Base-by-base conservation (phyloP, 2,113 vertebrate species). In the Ornithorhynchus anatinus region DNA sequence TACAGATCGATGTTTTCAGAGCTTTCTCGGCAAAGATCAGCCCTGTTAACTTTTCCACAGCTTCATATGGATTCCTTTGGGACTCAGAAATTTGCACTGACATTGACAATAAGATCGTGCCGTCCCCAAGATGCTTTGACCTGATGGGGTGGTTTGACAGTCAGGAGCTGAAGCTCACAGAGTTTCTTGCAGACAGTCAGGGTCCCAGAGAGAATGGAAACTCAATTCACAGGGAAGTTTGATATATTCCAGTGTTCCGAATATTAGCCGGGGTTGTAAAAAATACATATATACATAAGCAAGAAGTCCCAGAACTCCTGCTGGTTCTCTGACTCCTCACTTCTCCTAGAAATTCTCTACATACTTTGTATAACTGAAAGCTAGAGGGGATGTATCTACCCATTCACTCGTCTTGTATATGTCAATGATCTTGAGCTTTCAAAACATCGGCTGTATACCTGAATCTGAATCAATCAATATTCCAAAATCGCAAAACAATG, bases 401-500 rank as follows among this genome's bases (percentile, higher is more conserved):
- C n/a, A n/a, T n/a, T n/a, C n/a, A n/a, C n/a, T n/a, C n/a, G n/a
- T n/a, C n/a, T n/a, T n/a, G n/a, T n/a, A n/a, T n/a, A n/a, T n/a
- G n/a, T n/a, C n/a, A n/a, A n/a, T n/a, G n/a, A n/a, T n/a, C 38
- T 38, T 72, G 7, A 39, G 4, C 23, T 25, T 6, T 31, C 50
- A 2, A 25, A 29, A 42, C 13, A 8, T 52, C 39, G 29, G 53
- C 79, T 86, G 63, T 52, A 51, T 84, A 75, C 85, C 86, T 82
- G 82, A 87, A 85, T 86, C 84, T 36, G 84, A 56, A 25, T 37
- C 32, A 32, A 69, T 72, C 66, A 37, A 19, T 38, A 77, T 77
- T 42, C 66, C 1, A 5, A 45, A 23, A 4, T 75, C 71, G 3
- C 42, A 40, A 0, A 22, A 81, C 79, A 78, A 58, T 80, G 84